A percentile compares a stretch with the other conserved stretches of the same genome.
phyloP scores from a whole-genome alignment of 1,140 invertebrate genomes.

The Bombyx mori region ASM3026992v2 NC_085131.1:1642501-1643000 shows the following conservation, averaged over 20 bases:
- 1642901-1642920: constrained; percentile 62
- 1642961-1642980: constrained; percentile 18
- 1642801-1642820: constrained; percentile 43
- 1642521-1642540: constrained; percentile 11
- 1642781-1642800: constrained; percentile 54
- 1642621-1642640: constrained; percentile 31
- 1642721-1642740: constrained; percentile 71
- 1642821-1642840: constrained; percentile 9
- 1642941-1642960: constrained; percentile 62
- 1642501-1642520: constrained; percentile 10
- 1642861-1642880: constrained; percentile 64
- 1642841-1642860: background rate
- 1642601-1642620: constrained; percentile 48
- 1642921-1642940: constrained; percentile 54
- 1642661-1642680: constrained; percentile 51
- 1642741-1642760: constrained; percentile 63
- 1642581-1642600: constrained; percentile 23
- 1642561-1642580: background rate
- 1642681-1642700: constrained; percentile 59
- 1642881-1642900: constrained; percentile 58
- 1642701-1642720: constrained; percentile 70
- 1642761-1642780: constrained; percentile 63
- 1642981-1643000: constrained; percentile 14
- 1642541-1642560: background rate
- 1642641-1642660: constrained; percentile 40